Percentiles rank a stretch among this genome's conserved stretches.
Evolutionary conservation across 2,888 invertebrate species (phyloP).

Genomic region (Macrosiphum euphorbiae): DNA sequence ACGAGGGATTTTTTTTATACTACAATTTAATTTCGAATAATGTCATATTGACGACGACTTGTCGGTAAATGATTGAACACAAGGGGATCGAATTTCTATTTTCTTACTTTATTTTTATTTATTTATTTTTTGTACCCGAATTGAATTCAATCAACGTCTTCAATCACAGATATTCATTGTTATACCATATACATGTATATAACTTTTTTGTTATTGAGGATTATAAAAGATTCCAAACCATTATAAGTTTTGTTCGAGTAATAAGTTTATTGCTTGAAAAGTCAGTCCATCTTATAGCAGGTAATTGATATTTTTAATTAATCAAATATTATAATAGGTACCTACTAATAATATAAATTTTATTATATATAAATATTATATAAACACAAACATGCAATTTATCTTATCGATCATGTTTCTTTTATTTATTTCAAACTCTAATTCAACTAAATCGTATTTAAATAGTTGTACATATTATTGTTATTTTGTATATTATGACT

Average conservation of each 20-base stretch:
- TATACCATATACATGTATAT: background rate
- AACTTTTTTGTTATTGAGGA: background rate
- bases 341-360: too few species aligned
- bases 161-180: background rate
- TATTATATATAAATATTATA: too few species aligned
- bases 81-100: constrained; percentile 4
- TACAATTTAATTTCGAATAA: constrained; percentile 29
- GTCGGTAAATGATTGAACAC: constrained; percentile 44
- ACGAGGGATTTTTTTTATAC: background rate
- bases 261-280: background rate
- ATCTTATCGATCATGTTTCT: background rate
- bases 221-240: background rate
- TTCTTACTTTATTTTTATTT: background rate
- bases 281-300: background rate
- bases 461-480: background rate
- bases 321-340: background rate
- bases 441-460: background rate
- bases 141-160: constrained; percentile 35
- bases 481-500: background rate
- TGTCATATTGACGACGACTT: constrained; percentile 10
- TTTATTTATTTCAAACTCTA: background rate
- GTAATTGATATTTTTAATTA: background rate
- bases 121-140: background rate
- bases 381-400: background rate
- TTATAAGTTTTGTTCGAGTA: background rate